Evolutionary conservation across 2,888 invertebrate genomes (phyloP).

Genomic region (Euproctis similis): DNA sequence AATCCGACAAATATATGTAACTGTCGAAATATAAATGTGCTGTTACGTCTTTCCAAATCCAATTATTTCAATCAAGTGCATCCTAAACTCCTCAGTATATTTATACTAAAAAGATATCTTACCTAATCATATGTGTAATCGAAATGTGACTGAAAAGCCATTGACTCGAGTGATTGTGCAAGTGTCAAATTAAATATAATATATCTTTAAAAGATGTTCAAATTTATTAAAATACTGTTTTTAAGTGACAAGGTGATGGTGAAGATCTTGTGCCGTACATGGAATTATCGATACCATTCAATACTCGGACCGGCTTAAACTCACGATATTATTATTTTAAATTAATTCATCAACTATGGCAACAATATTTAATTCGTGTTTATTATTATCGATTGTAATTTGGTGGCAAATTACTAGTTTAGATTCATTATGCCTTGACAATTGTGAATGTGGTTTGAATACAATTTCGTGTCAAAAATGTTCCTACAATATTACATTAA

Average conservation of each 20-base stretch:
- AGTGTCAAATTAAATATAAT: slow-evolving; percentile 45
- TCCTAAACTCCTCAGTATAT: not conserved
- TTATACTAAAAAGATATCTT: too few relatives aligned
- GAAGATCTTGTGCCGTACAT: slow-evolving; percentile 39
- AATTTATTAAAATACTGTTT: slow-evolving; percentile 35
- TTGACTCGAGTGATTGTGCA: slow-evolving; percentile 47
- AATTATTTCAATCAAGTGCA: slow-evolving; percentile 9
- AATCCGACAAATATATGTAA: slow-evolving; percentile 17
- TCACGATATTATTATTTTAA: slow-evolving; percentile 16
- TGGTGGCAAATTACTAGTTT: slow-evolving; percentile 50
- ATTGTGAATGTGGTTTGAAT: slow-evolving; percentile 42
- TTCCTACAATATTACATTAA: slow-evolving; percentile 51
- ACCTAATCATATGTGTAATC: slow-evolving; percentile 37
- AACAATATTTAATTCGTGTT: slow-evolving; percentile 45
- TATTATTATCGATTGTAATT: slow-evolving; percentile 51
- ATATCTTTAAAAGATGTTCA: slow-evolving; percentile 57
- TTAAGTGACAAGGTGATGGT: slow-evolving; percentile 40
- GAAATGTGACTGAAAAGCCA: slow-evolving; percentile 30
- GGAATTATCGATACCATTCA: slow-evolving; percentile 44
- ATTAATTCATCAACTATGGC: slow-evolving; percentile 50
- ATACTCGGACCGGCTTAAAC: slow-evolving; percentile 59
- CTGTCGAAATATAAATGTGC: slow-evolving; percentile 32
- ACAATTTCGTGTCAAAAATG: slow-evolving; percentile 45
- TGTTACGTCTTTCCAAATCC: slow-evolving; percentile 1
- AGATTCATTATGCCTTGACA: slow-evolving; percentile 46